These are phyloP conservation scores for Trichoplusia ni DNA, from an alignment of 1,140 invertebrate genomes.

Conservation along the genomic window DNA sequence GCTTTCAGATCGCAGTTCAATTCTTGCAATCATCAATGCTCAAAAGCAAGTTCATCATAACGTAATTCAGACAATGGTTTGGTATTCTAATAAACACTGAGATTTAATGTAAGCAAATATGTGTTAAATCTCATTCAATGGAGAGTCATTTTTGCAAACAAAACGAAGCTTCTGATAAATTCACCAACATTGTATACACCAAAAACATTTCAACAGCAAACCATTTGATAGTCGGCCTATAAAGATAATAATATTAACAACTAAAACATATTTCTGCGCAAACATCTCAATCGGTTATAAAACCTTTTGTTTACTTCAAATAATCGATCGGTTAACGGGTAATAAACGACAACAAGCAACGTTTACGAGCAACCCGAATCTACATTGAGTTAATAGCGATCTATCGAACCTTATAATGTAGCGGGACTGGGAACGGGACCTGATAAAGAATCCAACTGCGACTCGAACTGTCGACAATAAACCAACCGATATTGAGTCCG, in stretches of 20 bases:
- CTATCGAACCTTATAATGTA: conserved; percentile 22
- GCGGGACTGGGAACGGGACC: conserved; percentile 32
- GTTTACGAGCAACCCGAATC: conserved; percentile 14
- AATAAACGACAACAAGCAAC: conserved; percentile 16
- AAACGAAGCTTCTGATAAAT: no score
- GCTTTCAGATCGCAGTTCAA: no score
- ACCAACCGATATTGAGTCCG: conserved; percentile 63
- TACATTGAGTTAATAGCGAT: conserved; percentile 18
- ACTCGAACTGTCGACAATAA: conserved; percentile 56
- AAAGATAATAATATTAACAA: conserved; percentile 23
- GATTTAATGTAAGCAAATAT: no score
- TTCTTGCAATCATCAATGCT: no score
- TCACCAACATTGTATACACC: neutral
- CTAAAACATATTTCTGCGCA: neutral
- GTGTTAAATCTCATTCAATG: no score
- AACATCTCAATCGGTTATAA: conserved; percentile 6
- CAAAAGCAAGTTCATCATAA: no score
- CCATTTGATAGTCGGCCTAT: neutral
- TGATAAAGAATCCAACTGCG: conserved; percentile 43
- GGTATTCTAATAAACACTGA: no score
- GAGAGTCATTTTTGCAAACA: no score
- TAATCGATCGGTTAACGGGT: conserved; percentile 25
- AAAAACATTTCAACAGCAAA: neutral
- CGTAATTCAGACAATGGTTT: no score
- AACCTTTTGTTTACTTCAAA: conserved; percentile 22